These are phyloP conservation scores for Nephotettix cincticeps DNA, from an alignment of 1,140 invertebrate genomes.

Conservation along the genomic window DNA sequence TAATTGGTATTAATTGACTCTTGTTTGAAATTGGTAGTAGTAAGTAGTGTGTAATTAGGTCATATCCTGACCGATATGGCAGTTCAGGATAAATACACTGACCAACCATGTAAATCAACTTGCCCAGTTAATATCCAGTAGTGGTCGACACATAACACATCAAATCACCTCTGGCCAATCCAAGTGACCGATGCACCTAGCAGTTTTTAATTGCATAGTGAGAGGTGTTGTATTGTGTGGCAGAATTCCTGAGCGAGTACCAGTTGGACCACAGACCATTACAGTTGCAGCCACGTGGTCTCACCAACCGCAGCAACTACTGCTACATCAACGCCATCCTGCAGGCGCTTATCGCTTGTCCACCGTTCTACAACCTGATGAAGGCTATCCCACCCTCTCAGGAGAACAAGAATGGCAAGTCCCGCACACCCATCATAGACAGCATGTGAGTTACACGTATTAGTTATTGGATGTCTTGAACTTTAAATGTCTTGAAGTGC, in stretches of 20 bases:
- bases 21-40: too few relatives aligned
- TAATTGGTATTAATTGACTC: too few relatives aligned
- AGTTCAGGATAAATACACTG: neutral
- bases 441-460: constrained; percentile 81
- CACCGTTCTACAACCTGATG: constrained; percentile 90
- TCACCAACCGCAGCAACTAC: constrained; percentile 90
- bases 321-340: constrained; percentile 94
- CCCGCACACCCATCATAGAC: constrained; percentile 87
- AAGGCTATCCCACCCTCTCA: constrained; percentile 55
- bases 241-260: constrained; percentile 70
- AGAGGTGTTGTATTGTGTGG: neutral
- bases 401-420: constrained; percentile 44
- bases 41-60: too few relatives aligned
- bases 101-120: neutral
- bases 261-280: constrained; percentile 71
- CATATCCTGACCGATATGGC: too few relatives aligned
- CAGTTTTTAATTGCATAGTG: neutral
- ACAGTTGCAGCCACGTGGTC: constrained; percentile 77
- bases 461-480: too few relatives aligned
- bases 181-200: neutral
- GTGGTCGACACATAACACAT: neutral
- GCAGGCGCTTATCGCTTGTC: constrained; percentile 87
- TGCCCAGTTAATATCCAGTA: neutral
- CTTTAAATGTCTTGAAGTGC: too few relatives aligned
- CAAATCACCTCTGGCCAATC: neutral